A percentile compares a stretch with the other conserved stretches of the same genome.
These are phyloP conservation scores for Agrypnia vestita DNA, from an alignment of 1,140 invertebrate species.

Conservation along the genomic window DNA sequence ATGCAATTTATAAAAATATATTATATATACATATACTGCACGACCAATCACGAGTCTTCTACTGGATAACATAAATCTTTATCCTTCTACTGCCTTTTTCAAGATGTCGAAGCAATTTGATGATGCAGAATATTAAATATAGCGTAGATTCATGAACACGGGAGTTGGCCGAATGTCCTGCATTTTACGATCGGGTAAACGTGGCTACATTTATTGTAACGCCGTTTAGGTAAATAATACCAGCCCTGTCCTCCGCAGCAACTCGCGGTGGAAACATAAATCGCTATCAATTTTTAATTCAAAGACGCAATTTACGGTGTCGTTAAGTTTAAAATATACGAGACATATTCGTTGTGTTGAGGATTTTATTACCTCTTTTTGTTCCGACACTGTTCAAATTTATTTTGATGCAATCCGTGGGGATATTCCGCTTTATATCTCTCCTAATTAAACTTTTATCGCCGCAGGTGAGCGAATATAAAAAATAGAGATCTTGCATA, in stretches of 20 bases:
- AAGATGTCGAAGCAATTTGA: no score
- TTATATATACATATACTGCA: no score
- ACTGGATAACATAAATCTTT: no score
- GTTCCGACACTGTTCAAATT: constrained; percentile 54
- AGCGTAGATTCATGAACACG: no score
- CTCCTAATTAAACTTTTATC: constrained; percentile 57
- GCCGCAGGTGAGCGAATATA: constrained; percentile 50
- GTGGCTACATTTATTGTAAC: not conserved
- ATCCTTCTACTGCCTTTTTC: no score
- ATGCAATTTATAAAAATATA: no score
- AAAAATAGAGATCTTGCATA: constrained; percentile 45
- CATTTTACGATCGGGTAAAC: not conserved
- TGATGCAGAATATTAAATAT: no score
- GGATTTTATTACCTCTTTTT: constrained; percentile 56
- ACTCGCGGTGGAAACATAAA: constrained; percentile 33
- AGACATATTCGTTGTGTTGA: constrained; percentile 48
- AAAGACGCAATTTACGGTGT: constrained; percentile 56
- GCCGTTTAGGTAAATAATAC: not conserved
- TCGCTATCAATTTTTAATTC: constrained; percentile 59
- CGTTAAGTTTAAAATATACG: constrained; percentile 60
- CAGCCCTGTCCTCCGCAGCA: not conserved
- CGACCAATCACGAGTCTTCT: no score
- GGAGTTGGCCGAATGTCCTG: no score
- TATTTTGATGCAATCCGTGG: constrained; percentile 40
- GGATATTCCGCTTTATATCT: constrained; percentile 52